Evolutionary conservation across 2,888 invertebrate species (phyloP), one percentile per base, ranked within the genome.

Genomic region (Drosophila tanythrix): DNA sequence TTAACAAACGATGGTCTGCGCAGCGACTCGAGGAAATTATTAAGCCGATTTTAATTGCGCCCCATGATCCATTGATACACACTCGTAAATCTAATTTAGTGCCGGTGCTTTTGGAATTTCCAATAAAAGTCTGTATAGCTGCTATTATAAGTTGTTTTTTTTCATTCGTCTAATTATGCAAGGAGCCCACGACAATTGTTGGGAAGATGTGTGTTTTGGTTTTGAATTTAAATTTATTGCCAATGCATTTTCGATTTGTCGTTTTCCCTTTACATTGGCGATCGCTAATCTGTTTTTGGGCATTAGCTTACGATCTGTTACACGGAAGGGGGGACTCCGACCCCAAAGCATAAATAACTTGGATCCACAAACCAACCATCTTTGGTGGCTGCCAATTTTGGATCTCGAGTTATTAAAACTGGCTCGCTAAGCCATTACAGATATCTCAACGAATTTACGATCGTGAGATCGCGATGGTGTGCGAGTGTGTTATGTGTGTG

Each of bases 51-150:
- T 91, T 91, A 90, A 90, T 90, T 90, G 87, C 81, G 80, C 75
- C 67, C 72, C 81, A 59, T 73, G 85, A 81, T 82, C 71, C 89
- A 85, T 89, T 91, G 91, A 85, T 82, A 82, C 70, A 64, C 53
- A 70, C 66, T 90, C 87, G 88, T 92, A 92, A 92, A 92, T 92
- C 91, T 91, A 82, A 91, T 90, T 92, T 91, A 92, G 82, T 85
- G 86, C 71, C 62, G 35, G 36, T 46, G 61, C 40, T 36, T 35
- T 29, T 66, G 51, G 64, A 50, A 75, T 73, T 71, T 51, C 58
- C 50, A 25, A 53, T 58, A 59, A 50, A 48, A 35, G n/a, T 40
- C 50, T 2, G 15, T 29, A 21, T 36, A 21, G 13, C 25, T 56
- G 27, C 36, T 59, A 11, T 40, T 35, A 55, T 52, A 57, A 31